These are phyloP conservation scores for Ashinkailepas kermadecensis DNA, from an alignment of 2,888 invertebrate species.

Conservation along the genomic window DNA sequence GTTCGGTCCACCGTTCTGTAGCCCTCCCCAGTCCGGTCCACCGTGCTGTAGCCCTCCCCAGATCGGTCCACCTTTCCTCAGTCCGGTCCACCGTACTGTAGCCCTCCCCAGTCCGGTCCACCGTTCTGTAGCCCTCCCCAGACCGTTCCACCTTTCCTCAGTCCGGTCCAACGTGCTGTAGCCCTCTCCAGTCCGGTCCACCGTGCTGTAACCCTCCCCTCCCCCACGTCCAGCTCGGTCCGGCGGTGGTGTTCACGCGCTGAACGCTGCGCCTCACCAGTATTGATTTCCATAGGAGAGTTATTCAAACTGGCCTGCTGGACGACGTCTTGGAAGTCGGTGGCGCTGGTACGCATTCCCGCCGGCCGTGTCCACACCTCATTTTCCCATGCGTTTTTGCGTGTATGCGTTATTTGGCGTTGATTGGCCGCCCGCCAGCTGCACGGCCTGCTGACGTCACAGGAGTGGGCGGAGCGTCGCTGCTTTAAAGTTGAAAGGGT, in stretches of 20 bases:
- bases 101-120: no score
- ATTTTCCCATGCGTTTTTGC: slow-evolving; percentile 6
- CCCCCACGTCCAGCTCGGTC: no score
- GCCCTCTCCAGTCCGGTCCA: no score
- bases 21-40: no score
- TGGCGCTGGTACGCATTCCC: background rate
- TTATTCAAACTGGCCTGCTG: background rate
- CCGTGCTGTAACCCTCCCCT: no score
- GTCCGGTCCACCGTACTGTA: no score
- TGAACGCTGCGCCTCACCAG: background rate
- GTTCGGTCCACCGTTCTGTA: no score
- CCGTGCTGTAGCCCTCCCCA: no score
- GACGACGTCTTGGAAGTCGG: background rate
- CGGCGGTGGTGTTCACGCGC: no score
- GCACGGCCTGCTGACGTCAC: background rate
- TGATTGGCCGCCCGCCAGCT: background rate
- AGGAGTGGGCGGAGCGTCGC: background rate
- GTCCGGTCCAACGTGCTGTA: background rate
- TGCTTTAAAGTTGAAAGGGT: slow-evolving; percentile 21
- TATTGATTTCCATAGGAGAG: slow-evolving; percentile 22
- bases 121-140: background rate
- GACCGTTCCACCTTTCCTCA: background rate
- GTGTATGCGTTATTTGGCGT: background rate
- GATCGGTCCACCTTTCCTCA: no score
- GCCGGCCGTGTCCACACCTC: background rate